Percentiles rank a stretch among this genome's conserved stretches.
Conservation (phyloP, 2,113 vertebrate species). For the Marcusenius ussheri region DNA sequence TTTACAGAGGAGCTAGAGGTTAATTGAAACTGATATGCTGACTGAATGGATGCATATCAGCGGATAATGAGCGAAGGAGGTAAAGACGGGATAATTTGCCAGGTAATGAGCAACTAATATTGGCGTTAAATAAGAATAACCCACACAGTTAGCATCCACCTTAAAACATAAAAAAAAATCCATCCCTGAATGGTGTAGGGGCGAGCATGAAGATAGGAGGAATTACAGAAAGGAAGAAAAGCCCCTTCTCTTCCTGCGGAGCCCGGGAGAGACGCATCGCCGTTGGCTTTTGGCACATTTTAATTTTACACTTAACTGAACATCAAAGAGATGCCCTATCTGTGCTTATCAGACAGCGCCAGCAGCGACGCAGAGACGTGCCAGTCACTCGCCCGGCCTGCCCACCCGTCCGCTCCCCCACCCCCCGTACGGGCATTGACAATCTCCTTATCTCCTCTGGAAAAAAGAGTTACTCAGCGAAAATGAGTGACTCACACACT, state of each 20-base stretch:
- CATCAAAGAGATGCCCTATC: constrained; percentile 48
- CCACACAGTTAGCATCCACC: constrained; percentile 24
- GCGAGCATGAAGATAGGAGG: neutral
- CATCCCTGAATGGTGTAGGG: neutral
- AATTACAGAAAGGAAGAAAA: constrained; percentile 26
- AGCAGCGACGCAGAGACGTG: constrained; percentile 26
- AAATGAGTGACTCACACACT: constrained; percentile 35
- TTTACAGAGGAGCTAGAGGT: constrained; percentile 22
- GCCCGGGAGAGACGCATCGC: constrained; percentile 15
- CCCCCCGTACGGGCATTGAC: constrained; percentile 16
- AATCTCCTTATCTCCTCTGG: constrained; percentile 27
- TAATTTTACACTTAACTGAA: constrained; percentile 54
- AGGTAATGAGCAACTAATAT: constrained; percentile 30
- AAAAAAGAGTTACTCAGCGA: constrained; percentile 37
- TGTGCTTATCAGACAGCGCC: constrained; percentile 38
- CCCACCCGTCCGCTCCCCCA: constrained; percentile 14
- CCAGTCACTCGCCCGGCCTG: constrained; percentile 13
- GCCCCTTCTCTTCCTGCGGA: constrained; percentile 17
- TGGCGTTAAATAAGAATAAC: constrained; percentile 23
- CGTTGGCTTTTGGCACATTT: constrained; percentile 40
- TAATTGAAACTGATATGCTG: constrained; percentile 37
- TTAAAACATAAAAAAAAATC: constrained; percentile 7
- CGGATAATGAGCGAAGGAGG: constrained; percentile 35
- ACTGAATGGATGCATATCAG: constrained; percentile 30
- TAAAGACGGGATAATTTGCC: constrained; percentile 35